Evolutionary conservation across 92 coral and sea anemone genomes (phyloP).

Genomic region (Porites cylindrica): DNA sequence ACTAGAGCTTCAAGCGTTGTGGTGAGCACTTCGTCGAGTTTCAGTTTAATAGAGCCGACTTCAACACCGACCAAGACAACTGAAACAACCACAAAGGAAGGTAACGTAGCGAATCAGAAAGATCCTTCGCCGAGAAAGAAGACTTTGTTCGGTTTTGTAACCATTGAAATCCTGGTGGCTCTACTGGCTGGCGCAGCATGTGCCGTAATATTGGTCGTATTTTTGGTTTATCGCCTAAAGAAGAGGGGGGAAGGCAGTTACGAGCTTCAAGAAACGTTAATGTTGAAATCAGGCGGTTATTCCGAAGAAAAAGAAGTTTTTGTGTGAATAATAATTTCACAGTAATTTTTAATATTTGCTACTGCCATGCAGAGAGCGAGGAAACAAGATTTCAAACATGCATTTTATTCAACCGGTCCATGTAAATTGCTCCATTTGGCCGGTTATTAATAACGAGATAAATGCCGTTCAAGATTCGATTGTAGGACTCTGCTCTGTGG

Average conservation of each 20-base stretch:
- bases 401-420: background rate
- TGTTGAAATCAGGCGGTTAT: constrained; percentile 67
- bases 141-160: constrained; percentile 81
- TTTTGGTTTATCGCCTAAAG: constrained; percentile 84
- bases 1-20: background rate
- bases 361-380: background rate
- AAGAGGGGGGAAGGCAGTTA: constrained; percentile 91
- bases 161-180: constrained; percentile 86
- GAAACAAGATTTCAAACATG: background rate
- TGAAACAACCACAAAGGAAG: constrained; percentile 5
- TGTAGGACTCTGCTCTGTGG: too few species aligned
- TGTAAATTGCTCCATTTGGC: background rate
- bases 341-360: constrained; percentile 25
- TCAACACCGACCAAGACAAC: background rate
- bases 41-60: background rate
- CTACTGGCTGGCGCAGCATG: constrained; percentile 87
- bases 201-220: constrained; percentile 75
- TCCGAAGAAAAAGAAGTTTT: constrained; percentile 87
- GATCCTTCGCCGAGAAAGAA: constrained; percentile 39
- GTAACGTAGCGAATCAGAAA: constrained; percentile 1
- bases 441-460: background rate
- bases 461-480: too few species aligned
- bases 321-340: constrained; percentile 50
- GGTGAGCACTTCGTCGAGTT: background rate
- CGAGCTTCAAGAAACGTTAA: constrained; percentile 79